These are phyloP conservation scores for Xiphorhynchus elegans DNA, from an alignment of 2,113 vertebrate species.

Conservation along the genomic window DNA sequence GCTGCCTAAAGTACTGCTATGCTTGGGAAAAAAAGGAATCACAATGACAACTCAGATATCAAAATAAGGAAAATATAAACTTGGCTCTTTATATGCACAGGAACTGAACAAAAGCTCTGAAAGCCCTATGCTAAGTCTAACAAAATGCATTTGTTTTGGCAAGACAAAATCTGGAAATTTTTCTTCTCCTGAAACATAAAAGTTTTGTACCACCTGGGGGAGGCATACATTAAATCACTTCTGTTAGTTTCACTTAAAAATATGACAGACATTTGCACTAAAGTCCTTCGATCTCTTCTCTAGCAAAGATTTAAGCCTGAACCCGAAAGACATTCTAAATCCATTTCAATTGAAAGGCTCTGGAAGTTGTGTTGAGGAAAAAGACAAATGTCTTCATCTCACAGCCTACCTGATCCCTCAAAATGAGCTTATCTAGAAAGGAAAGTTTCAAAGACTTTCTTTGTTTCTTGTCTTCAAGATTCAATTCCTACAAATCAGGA, in stretches of 20 bases:
- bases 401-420: not conserved
- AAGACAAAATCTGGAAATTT: not conserved
- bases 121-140: not conserved
- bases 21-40: not conserved
- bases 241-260: not conserved
- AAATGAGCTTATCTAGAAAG: not conserved
- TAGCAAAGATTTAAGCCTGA: not conserved
- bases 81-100: not conserved
- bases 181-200: not conserved
- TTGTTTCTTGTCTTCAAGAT: not conserved
- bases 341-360: not conserved
- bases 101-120: not conserved
- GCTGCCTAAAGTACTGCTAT: not conserved
- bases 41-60: not conserved
- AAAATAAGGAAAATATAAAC: not conserved
- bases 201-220: not conserved
- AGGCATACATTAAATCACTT: not conserved
- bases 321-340: not conserved
- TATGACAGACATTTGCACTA: not conserved
- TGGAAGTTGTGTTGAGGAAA: not conserved
- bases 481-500: not conserved
- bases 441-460: not conserved
- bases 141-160: not conserved
- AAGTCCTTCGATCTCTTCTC: not conserved
- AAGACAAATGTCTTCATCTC: not conserved